Base-by-base conservation (phyloP, 1,140 invertebrate genomes). In the Branchinecta lynchi region DNA sequence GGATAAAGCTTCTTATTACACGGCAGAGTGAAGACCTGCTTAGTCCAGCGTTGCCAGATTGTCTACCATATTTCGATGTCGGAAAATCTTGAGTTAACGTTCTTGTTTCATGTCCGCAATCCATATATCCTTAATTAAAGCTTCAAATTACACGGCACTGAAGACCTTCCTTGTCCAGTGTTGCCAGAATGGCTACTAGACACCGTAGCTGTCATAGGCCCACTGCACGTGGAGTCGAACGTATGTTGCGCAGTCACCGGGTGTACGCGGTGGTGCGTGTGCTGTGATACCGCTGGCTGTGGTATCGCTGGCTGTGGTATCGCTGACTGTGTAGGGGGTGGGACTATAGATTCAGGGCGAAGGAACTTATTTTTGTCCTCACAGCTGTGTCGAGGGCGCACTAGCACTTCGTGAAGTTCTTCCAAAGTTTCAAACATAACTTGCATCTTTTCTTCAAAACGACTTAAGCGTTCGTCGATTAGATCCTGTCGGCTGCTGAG, bases 401-500 rank as follows among this genome's bases (percentile, higher is more conserved):
- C 85, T 77, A 94, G 81, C 71, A 91, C 81, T 73, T 92, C 91
- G 43, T 90, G 91, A 73, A 93, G 80, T 72, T 85, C 81, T 74
- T 93, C 90, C 76, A 94, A 77, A 79, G 89, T 87, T 75, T 88
- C 86, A 78, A 86, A 82, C 65, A 93, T 80, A 68, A 84, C 81
- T 69, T 83, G 83, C 75, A 93, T 79, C 82, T 92, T 92, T 75
- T 94, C 92, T 81, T 95, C 92, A 76, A 96, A 82, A 74, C 86
- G 86, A 69, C 86, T 84, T 73, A 95, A 80, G 73, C 90, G 86
- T 77, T 92, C 91, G 78, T 98, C 94, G 73, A 96, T 82, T 12
- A 86, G 84, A 77, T 93, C 89, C 78, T 96, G 92, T 69, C 92
- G 86, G 65, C 86, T 86, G 77, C 89, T 93, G 88, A 97, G 93